Evolutionary conservation across 1,140 invertebrate genomes (phyloP).

Genomic region (Camponotus floridanus): DNA sequence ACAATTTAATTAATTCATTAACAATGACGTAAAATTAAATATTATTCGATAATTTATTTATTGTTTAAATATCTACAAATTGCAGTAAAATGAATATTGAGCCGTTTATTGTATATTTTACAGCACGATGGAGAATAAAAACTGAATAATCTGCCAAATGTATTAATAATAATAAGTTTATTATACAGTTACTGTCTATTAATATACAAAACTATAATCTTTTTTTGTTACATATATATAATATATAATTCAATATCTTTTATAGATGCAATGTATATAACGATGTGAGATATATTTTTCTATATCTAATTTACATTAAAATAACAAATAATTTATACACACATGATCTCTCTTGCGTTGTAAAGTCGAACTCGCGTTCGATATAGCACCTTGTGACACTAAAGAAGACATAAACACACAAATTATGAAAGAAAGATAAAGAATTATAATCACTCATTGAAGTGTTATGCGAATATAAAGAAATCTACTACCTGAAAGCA

Average conservation of each 20-base stretch:
- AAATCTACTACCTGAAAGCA: neutral
- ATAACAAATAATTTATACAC: constrained; percentile 82
- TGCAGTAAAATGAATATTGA: neutral
- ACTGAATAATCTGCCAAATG: constrained; percentile 41
- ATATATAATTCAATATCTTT: constrained; percentile 70
- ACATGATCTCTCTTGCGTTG: constrained; percentile 64
- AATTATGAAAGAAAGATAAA: constrained; percentile 33
- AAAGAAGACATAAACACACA: constrained; percentile 69
- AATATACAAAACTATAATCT: constrained; percentile 86
- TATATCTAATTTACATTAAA: constrained; percentile 79
- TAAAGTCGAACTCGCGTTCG: constrained; percentile 70
- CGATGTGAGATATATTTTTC: constrained; percentile 72
- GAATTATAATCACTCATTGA: neutral
- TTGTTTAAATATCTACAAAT: constrained; percentile 7
- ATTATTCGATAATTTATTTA: constrained; percentile 3
- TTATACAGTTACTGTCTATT: constrained; percentile 83
- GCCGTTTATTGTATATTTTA: neutral
- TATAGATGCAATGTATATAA: constrained; percentile 74
- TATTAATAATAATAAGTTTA: constrained; percentile 82
- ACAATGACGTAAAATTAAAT: neutral
- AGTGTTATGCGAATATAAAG: neutral
- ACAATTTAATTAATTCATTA: constrained; percentile 39
- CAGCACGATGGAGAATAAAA: constrained; percentile 13
- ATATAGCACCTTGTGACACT: constrained; percentile 74
- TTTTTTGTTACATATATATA: constrained; percentile 83